Conservation (phyloP, 2,797 vertebrate species). For the Manis pentadactyla region DNA sequence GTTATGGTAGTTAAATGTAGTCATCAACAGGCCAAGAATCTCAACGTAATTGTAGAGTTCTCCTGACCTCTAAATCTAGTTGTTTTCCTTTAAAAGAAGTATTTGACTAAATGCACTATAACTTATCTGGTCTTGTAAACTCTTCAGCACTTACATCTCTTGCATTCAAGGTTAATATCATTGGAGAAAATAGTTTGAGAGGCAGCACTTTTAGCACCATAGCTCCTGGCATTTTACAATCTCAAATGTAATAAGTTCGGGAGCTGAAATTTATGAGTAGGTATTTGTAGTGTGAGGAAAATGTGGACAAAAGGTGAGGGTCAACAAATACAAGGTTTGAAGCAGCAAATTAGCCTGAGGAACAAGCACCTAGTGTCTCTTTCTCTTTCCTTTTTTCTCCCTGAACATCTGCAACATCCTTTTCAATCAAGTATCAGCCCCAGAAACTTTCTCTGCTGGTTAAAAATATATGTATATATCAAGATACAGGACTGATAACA, state of each 20-base stretch:
- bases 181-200: conserved; percentile 63
- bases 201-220: conserved; percentile 3
- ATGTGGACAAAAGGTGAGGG: conserved; percentile 64
- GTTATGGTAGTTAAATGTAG: not conserved
- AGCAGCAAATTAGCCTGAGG: conserved; percentile 67
- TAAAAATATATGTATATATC: not conserved
- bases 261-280: conserved; percentile 68
- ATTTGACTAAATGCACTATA: conserved; percentile 10
- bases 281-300: conserved; percentile 43
- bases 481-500: not conserved
- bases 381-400: not conserved
- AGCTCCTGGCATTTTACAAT: conserved; percentile 60
- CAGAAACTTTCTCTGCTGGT: conserved; percentile 27
- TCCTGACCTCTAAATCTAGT: not conserved
- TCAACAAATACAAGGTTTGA: conserved; percentile 70
- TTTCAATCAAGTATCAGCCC: conserved; percentile 50
- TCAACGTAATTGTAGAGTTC: not conserved
- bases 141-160: conserved; percentile 40
- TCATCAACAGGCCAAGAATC: not conserved
- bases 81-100: conserved; percentile 40
- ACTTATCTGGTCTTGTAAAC: conserved; percentile 32
- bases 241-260: conserved; percentile 63
- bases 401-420: conserved; percentile 29
- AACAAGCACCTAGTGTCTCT: conserved; percentile 29
- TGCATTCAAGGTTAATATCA: conserved; percentile 63